phyloP scores from a whole-genome alignment of 2,113 vertebrate genomes.

The Chrysemys picta region DNA sequence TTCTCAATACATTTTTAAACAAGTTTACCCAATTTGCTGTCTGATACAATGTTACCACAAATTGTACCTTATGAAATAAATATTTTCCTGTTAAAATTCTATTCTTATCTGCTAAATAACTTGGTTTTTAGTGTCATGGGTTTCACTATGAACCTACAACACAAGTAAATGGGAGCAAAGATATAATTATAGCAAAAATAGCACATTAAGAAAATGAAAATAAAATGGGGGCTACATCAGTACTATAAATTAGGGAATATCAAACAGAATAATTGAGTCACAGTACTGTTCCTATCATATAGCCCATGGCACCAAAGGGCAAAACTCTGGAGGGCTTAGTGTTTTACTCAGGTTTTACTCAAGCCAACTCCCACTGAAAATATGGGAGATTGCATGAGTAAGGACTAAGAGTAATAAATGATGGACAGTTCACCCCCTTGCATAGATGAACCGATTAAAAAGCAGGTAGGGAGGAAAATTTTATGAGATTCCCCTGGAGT shows the following conservation, averaged over 20 bases:
- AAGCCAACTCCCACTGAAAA: not conserved
- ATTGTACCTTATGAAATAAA: not conserved
- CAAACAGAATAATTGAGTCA: not conserved
- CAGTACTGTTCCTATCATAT: fast-evolving
- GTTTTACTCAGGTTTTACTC: conserved; percentile 8
- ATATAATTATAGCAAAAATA: not conserved
- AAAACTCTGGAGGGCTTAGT: not conserved
- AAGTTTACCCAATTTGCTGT: conserved; percentile 13
- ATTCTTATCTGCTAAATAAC: not conserved
- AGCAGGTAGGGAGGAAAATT: not conserved
- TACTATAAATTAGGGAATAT: not conserved
- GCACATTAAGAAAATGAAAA: not conserved
- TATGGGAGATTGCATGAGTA: not conserved
- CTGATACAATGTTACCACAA: not conserved
- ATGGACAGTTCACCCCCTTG: not conserved
- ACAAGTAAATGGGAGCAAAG: not conserved
- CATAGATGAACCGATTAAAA: not conserved
- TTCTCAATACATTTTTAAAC: conserved; percentile 22
- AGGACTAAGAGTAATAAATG: not conserved
- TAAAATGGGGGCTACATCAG: not conserved
- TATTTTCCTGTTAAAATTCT: not conserved
- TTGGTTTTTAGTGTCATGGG: not conserved
- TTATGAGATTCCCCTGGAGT: not conserved
- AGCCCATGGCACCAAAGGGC: not conserved
- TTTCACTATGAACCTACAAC: not conserved